Evolutionary conservation across 2,797 vertebrate genomes (phyloP), one percentile per base, ranked within the genome.

Genomic region (Ceryle rudis): DNA sequence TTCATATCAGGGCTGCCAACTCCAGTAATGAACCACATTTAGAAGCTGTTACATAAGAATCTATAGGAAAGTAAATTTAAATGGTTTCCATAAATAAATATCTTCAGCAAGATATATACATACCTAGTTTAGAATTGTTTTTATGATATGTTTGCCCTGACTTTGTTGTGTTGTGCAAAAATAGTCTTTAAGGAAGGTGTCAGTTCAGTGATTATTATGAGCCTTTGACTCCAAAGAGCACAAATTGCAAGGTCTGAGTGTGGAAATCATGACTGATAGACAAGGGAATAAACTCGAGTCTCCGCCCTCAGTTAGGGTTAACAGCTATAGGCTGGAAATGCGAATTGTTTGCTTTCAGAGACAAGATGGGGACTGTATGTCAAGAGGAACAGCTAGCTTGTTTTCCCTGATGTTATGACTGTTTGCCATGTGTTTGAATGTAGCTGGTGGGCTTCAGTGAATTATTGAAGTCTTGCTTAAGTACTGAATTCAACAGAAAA

Each of bases 201-300:
- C 67, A 85, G 26, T 58, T 82, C 55, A 55, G 33, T 73, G 67
- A 66, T 84, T 80, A 25, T 39, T 47, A 7, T 1, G 4, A 93
- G 29, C 23, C 58, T 70, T 81, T 69, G 31, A 39, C 62, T 85
- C 62, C 46, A 51, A 54, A 84, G 78, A 55, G 60, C 44, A 61
- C 29, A 75, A 90, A 85, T 75, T 62, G 31, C 54, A 55, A 54
- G 55, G 66, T 41, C 66, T 58, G 52, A 35, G 26, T 0, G 0
- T 73, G 67, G 61, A 82, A 91, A 91, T 77, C 16, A 7, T 14
- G 78, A 75, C 47, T 85, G 81, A 92, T 70, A 60, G 86, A 62
- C 54, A 62, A 28, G 89, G 49, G 52, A 77, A 82, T 46, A 11
- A 94, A 69, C 67, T 31, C 0, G 0, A 75, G 33, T 46, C 39